Base-by-base conservation (phyloP, 2,113 vertebrate genomes). In the Nibea albiflora region DNA sequence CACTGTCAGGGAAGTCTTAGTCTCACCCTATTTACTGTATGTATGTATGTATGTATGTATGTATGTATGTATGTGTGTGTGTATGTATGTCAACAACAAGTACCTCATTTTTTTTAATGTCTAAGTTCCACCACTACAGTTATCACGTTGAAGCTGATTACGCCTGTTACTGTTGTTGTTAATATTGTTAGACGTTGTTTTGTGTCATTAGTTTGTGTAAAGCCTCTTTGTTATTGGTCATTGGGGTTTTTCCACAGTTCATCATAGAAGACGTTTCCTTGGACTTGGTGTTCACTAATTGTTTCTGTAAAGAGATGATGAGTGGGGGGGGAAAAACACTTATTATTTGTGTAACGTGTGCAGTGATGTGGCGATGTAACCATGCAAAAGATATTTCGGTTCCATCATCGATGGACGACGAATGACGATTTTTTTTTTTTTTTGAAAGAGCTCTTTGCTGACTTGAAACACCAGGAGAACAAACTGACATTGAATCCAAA, bases 131-230 rank as follows among this genome's bases (percentile, higher is more conserved):
- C 16, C 42, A 14, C 39, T 6, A 16, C 60, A 53, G 28, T 62
- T 49, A 42, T 56, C 39, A 57, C 63, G 22, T 44, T 67, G 28
- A 4, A 69, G 76, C n/a, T 16, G 53, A 70, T 70, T 31, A 44
- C 8, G 17, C 28, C 61, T 42, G 2, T 44, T 26, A 19, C 24
- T 75, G 65, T 31, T 31, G 60, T 7, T 50, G 52, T 58, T 84
- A 5, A 84, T 53, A n/a, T 35, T 47, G 72, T 76, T 66, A 71
- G 46, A 44, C 4, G 9, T n/a, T n/a, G 65, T 67, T 63, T 72
- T 73, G 61, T 46, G 78, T 70, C 58, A 74, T 78, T 60, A 70
- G 16, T 66, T 76, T 62, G 53, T 61, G 60, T 65, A 31, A 50
- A 64, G 44, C 56, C n/a, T 49, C 42, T 57, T 28, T 22, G 26